These are phyloP conservation scores for Turritopsis dohrnii DNA, from an alignment of 30 jellyfish, hydroid and myxozoan genomes.

Conservation along the genomic window DNA sequence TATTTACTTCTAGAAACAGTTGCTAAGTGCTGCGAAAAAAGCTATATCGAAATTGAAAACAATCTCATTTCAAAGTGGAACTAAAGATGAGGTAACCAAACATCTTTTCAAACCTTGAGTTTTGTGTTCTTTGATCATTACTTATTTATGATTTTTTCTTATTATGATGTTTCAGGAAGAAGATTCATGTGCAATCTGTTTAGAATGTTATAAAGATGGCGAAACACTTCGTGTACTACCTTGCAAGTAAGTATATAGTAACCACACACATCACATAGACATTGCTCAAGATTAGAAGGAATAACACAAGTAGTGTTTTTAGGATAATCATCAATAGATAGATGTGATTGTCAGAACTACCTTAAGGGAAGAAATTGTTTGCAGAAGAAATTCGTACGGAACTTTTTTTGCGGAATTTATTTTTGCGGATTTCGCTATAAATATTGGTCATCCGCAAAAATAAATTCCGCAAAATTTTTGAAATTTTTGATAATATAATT, in stretches of 20 bases:
- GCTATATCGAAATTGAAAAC: constrained; percentile 83
- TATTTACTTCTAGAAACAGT: constrained; percentile 54
- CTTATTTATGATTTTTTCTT: background rate
- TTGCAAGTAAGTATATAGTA: constrained; percentile 55
- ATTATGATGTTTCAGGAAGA: constrained; percentile 31
- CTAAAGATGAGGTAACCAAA: constrained; percentile 40
- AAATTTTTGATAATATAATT: no score
- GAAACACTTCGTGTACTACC: constrained; percentile 69
- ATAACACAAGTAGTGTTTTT: no score
- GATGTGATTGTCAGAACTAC: no score
- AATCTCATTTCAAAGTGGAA: constrained; percentile 34
- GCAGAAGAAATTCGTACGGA: no score
- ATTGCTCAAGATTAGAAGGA: no score
- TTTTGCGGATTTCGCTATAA: no score
- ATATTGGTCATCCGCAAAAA: no score
- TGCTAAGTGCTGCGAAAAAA: constrained; percentile 87
- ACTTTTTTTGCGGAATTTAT: no score
- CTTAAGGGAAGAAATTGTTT: no score
- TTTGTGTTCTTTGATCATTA: background rate
- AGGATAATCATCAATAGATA: no score
- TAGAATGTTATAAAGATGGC: constrained; percentile 77
- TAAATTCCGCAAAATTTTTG: no score
- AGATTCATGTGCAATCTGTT: constrained; percentile 91
- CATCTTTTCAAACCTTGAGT: background rate
- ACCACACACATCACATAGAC: no score